Evolutionary conservation across 2,888 invertebrate genomes (phyloP).

Genomic region (Thymelicus acteon): DNA sequence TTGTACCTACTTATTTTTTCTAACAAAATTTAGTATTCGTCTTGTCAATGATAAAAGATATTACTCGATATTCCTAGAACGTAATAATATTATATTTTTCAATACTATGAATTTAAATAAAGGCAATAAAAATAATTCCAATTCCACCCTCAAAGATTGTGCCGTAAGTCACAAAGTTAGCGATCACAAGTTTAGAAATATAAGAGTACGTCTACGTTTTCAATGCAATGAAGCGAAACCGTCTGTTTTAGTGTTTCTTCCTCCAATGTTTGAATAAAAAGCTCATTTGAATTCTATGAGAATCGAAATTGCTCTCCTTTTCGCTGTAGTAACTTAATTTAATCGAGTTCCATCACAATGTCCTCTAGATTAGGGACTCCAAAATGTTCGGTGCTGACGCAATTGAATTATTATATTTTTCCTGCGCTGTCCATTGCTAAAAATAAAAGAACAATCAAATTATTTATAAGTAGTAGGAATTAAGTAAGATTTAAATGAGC

Average conservation of each 20-base stretch:
- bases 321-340: conserved; percentile 82
- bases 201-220: conserved; percentile 54
- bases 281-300: conserved; percentile 83
- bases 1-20: too few species aligned
- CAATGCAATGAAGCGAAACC: conserved; percentile 62
- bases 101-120: conserved; percentile 24
- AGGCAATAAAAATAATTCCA: conserved; percentile 42
- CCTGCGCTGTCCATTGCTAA: conserved; percentile 1
- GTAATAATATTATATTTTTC: background rate
- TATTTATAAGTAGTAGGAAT: background rate
- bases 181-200: conserved; percentile 57
- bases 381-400: conserved; percentile 43
- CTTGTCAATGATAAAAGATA: too few species aligned
- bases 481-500: background rate
- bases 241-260: conserved; percentile 74
- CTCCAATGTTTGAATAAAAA: conserved; percentile 80
- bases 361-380: conserved; percentile 67
- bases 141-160: conserved; percentile 43
- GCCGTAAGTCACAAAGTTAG: conserved; percentile 48
- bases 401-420: conserved; percentile 29
- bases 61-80: too few species aligned
- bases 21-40: too few species aligned
- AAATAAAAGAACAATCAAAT: background rate
- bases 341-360: conserved; percentile 78
- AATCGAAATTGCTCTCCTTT: conserved; percentile 81